Conservation (phyloP, 2,797 vertebrate species). For the Tangara arthus region DNA sequence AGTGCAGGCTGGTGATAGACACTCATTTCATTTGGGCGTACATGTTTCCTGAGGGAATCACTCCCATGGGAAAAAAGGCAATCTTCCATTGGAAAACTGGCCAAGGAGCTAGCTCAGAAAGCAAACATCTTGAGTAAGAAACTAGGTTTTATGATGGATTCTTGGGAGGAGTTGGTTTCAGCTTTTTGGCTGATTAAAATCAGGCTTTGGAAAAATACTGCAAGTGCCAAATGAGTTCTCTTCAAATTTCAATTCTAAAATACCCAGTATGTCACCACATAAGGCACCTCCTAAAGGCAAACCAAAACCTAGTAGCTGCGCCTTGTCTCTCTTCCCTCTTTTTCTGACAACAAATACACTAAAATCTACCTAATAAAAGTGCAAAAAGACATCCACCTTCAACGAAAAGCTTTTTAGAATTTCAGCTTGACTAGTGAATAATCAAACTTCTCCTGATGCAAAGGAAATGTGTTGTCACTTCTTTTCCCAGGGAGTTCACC, state of each 20-base stretch:
- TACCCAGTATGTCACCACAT: background rate
- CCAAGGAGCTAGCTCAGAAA: slow-evolving; percentile 41
- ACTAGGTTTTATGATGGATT: slow-evolving; percentile 25
- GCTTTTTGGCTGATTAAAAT: slow-evolving; percentile 42
- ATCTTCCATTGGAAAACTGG: slow-evolving; percentile 17
- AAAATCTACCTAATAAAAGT: background rate
- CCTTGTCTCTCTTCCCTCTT: background rate
- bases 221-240: slow-evolving; percentile 7
- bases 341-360: background rate
- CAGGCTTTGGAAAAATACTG: slow-evolving; percentile 20
- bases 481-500: background rate
- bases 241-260: background rate
- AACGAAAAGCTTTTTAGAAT: background rate
- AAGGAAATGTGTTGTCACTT: background rate
- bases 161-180: slow-evolving; percentile 57
- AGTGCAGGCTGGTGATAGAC: background rate
- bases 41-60: background rate
- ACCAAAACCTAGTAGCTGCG: background rate
- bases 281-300: background rate
- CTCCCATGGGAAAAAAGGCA: slow-evolving; percentile 13
- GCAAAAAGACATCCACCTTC: background rate
- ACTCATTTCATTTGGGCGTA: background rate
- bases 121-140: slow-evolving; percentile 51
- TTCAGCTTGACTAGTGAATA: background rate
- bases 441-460: background rate